Percentiles rank a stretch among this genome's conserved stretches.
phyloP scores from a whole-genome alignment of 2,797 vertebrate genomes.

The Eulemur mongoz region DNA sequence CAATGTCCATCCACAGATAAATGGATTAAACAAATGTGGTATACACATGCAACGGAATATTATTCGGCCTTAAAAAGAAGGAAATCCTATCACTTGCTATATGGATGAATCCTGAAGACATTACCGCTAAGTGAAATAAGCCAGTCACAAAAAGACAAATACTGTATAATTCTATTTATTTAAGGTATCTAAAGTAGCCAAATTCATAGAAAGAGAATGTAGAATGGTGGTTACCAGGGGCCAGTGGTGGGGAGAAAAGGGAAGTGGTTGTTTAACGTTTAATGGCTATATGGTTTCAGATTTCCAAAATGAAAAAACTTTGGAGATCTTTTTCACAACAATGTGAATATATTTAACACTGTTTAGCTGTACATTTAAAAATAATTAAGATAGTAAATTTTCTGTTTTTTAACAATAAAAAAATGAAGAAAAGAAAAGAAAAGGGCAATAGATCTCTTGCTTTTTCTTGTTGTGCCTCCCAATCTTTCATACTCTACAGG shows the following conservation, averaged over 20 bases:
- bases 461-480: neutral
- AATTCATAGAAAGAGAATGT: neutral
- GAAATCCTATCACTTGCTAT: neutral
- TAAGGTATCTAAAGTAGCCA: neutral
- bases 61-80: constrained; percentile 12
- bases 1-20: neutral
- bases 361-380: neutral
- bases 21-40: neutral
- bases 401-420: neutral
- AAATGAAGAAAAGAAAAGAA: neutral
- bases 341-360: neutral
- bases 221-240: neutral
- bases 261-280: neutral
- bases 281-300: neutral
- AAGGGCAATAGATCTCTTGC: neutral
- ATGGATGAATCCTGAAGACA: neutral
- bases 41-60: neutral
- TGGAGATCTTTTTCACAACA: neutral
- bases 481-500: neutral
- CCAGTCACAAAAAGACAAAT: constrained; percentile 20
- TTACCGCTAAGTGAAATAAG: neutral
- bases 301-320: neutral
- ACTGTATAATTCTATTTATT: neutral
- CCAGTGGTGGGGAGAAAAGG: neutral
- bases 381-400: neutral